Evolutionary conservation across 1,140 invertebrate genomes (phyloP).

Genomic region (Kradibia gibbosae): DNA sequence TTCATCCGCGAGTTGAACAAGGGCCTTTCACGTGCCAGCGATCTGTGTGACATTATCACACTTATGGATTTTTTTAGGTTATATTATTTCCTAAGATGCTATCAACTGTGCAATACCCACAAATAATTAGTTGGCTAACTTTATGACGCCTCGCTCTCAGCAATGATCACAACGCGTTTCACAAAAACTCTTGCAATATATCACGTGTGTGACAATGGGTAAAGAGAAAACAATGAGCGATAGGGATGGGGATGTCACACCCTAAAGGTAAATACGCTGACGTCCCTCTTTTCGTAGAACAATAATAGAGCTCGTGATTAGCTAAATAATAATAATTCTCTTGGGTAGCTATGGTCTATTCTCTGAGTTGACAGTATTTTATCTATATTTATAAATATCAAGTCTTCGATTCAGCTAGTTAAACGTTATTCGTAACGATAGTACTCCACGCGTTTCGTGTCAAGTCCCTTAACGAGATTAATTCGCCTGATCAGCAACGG

Average conservation of each 20-base stretch:
- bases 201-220: background rate
- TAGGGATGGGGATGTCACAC: background rate
- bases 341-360: background rate
- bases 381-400: background rate
- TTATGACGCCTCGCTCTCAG: too few species aligned
- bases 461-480: background rate
- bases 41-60: too few species aligned
- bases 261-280: background rate
- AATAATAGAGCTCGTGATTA: background rate
- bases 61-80: too few species aligned
- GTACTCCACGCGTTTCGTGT: background rate
- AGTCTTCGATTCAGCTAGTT: background rate
- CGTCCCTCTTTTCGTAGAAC: background rate
- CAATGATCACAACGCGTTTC: too few species aligned
- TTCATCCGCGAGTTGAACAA: too few species aligned
- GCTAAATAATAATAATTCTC: background rate
- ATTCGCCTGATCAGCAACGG: background rate
- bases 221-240: background rate
- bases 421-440: background rate
- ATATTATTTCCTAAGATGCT: too few species aligned
- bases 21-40: too few species aligned
- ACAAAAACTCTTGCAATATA: too few species aligned
- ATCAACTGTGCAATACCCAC: too few species aligned
- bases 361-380: background rate
- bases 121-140: too few species aligned